Conservation (phyloP, 1,140 invertebrate species). For the Microplitis demolitor region DNA sequence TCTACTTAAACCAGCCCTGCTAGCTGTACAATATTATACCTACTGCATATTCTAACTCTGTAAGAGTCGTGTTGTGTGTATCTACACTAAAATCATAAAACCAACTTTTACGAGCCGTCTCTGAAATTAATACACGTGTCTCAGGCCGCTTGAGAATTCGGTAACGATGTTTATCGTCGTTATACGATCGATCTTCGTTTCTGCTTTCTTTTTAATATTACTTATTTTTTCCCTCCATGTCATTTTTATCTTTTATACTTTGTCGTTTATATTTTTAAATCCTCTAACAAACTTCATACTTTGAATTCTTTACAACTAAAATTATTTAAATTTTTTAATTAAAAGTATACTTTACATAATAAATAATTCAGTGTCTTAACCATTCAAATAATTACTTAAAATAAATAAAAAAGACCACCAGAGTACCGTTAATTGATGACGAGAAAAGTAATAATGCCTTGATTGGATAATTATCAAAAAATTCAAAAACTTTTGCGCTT, state of each 20-base stretch:
- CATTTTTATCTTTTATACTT: not conserved
- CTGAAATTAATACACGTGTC: conserved; percentile 54
- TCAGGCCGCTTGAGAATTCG: conserved; percentile 47
- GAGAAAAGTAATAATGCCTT: no score
- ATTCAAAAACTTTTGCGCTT: no score
- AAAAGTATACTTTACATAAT: no score
- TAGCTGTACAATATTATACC: conserved; percentile 30
- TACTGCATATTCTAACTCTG: conserved; percentile 25
- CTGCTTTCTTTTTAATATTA: conserved; percentile 3
- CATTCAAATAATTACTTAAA: no score
- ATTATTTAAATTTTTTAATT: no score
- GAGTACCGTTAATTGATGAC: no score
- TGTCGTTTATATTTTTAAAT: not conserved
- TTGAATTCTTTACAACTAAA: not conserved
- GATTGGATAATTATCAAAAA: no score
- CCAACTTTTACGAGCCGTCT: conserved; percentile 49
- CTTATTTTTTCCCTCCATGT: not conserved
- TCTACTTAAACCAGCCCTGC: conserved; percentile 29
- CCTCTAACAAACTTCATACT: not conserved
- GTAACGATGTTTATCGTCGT: conserved; percentile 41
- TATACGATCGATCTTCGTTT: conserved; percentile 14
- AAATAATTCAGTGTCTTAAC: no score
- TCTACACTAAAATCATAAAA: conserved; percentile 53
- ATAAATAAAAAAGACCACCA: no score
- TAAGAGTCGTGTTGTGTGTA: conserved; percentile 29